Conservation (phyloP, 2,888 invertebrate species). For the Dinocampus coccinellae region DNA sequence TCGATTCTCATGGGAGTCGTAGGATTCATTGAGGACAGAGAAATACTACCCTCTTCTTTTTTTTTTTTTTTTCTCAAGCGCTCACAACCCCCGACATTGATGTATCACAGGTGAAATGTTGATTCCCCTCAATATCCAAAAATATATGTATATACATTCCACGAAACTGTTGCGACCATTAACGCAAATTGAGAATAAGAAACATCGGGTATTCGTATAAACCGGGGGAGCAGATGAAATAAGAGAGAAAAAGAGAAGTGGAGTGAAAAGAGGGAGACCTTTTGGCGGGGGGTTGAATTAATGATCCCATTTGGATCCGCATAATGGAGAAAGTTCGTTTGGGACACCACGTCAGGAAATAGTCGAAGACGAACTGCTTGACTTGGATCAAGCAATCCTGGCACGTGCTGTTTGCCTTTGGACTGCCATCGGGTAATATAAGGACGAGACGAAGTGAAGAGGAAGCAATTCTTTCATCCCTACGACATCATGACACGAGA, state of each 20-base stretch:
- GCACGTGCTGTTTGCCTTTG: slow-evolving; percentile 35
- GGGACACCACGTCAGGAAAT: slow-evolving; percentile 35
- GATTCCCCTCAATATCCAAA: slow-evolving; percentile 33
- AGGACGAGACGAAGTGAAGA: not conserved
- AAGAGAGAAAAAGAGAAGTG: slow-evolving; percentile 11
- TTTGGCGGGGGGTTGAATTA: slow-evolving; percentile 38
- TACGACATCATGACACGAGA: slow-evolving; percentile 1
- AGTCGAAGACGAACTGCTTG: slow-evolving; percentile 28
- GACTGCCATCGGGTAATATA: not conserved
- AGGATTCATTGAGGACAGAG: slow-evolving; percentile 32
- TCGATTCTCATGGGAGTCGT: slow-evolving; percentile 38
- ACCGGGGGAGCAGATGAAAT: slow-evolving; percentile 20
- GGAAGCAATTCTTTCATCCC: not conserved
- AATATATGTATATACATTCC: slow-evolving; percentile 27
- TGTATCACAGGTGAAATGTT: slow-evolving; percentile 49
- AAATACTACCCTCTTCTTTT: slow-evolving; percentile 31
- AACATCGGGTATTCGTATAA: slow-evolving; percentile 38
- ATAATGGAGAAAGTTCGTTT: slow-evolving; percentile 48
- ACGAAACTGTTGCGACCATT: slow-evolving; percentile 41
- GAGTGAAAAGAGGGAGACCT: slow-evolving; percentile 21
- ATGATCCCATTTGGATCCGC: slow-evolving; percentile 48
- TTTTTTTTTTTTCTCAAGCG: slow-evolving; percentile 31
- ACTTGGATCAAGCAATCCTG: slow-evolving; percentile 17
- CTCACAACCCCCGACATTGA: slow-evolving; percentile 41
- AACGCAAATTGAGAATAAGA: slow-evolving; percentile 48